These are phyloP conservation scores for Sebastes steindachneri DNA, from an alignment of 2,797 vertebrate species.

Conservation along the genomic window DNA sequence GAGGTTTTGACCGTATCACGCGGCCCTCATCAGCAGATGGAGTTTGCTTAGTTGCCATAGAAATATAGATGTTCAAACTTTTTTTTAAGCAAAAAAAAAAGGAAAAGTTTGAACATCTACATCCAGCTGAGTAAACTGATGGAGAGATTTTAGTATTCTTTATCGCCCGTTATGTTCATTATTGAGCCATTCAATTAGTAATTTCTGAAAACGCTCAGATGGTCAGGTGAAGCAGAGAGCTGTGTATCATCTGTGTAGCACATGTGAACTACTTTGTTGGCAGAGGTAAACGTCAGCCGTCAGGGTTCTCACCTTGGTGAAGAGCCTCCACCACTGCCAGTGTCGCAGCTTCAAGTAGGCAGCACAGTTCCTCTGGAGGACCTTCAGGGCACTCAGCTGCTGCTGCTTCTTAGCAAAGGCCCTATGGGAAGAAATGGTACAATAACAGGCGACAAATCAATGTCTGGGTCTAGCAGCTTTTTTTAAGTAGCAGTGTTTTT, in stretches of 20 bases:
- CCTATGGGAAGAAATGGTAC: constrained; percentile 69
- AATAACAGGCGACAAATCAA: background rate
- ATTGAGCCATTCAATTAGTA: background rate
- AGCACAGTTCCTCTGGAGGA: constrained; percentile 96
- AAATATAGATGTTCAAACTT: background rate
- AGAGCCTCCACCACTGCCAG: constrained; percentile 99
- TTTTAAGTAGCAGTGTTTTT: background rate
- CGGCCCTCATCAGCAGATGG: background rate
- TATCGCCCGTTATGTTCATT: background rate
- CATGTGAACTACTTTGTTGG: background rate
- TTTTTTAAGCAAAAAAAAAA: background rate
- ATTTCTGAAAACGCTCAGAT: background rate
- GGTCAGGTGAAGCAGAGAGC: background rate
- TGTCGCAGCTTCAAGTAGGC: constrained; percentile 96
- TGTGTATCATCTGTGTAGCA: background rate
- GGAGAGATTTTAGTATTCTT: background rate
- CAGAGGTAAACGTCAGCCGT: background rate
- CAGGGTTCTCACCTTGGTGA: constrained; percentile 90
- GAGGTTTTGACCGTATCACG: background rate
- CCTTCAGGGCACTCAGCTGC: constrained; percentile 95
- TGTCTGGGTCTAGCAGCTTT: background rate
- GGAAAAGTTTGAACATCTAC: background rate
- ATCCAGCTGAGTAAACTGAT: background rate
- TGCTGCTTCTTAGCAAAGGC: constrained; percentile 98
- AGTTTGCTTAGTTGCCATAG: background rate